Evolutionary conservation across 2,888 invertebrate genomes (phyloP).

Genomic region (Lasius fuliginosus): DNA sequence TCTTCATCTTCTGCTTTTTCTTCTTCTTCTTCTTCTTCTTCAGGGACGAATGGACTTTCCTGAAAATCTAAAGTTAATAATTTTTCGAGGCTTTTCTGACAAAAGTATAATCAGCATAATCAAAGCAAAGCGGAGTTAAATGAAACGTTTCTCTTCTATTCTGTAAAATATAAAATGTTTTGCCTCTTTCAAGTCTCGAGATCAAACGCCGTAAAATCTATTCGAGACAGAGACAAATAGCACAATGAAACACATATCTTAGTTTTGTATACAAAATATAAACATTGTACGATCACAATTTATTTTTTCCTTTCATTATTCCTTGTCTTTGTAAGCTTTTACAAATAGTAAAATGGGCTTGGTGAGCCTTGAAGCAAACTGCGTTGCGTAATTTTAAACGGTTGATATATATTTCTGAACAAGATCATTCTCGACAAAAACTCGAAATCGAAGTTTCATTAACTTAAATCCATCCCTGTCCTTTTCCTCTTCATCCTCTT

Average conservation of each 20-base stretch:
- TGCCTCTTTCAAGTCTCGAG: background rate
- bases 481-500: slow-evolving; percentile 36
- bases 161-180: background rate
- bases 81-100: background rate
- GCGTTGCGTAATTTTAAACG: background rate
- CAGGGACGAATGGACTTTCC: slow-evolving; percentile 26
- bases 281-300: background rate
- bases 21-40: slow-evolving; percentile 49
- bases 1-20: slow-evolving; percentile 36
- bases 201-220: background rate
- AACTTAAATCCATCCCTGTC: slow-evolving; percentile 25
- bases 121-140: background rate
- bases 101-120: background rate
- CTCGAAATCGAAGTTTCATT: slow-evolving; percentile 3
- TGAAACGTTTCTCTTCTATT: background rate
- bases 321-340: background rate
- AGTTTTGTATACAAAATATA: background rate
- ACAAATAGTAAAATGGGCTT: background rate
- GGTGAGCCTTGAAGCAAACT: background rate
- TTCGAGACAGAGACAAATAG: background rate
- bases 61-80: background rate
- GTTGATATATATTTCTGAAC: background rate
- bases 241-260: background rate
- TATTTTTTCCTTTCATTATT: background rate
- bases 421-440: background rate